Percentiles rank a stretch among this genome's conserved stretches.
phyloP scores from a whole-genome alignment of 2,888 invertebrate species.

The Zhuqinia jingwanae region DNA sequence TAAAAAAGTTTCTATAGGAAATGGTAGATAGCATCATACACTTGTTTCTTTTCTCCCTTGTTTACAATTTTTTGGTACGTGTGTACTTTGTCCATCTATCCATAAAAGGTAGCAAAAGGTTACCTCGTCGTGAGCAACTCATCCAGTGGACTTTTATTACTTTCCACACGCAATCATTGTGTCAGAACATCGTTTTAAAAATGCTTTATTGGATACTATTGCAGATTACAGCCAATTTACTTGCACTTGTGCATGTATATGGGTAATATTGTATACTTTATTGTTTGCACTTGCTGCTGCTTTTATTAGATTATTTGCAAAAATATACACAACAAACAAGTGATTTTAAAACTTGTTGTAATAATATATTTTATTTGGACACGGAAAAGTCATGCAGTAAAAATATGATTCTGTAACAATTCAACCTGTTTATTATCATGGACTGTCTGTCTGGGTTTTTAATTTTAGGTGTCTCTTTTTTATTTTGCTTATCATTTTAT shows the following conservation, averaged over 20 bases:
- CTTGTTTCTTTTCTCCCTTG: too few relatives aligned
- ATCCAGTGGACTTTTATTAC: constrained; percentile 36
- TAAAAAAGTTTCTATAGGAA: constrained; percentile 41
- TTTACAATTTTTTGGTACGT: too few relatives aligned
- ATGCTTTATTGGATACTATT: constrained; percentile 30
- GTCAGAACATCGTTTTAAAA: constrained; percentile 37
- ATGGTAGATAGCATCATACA: too few relatives aligned
- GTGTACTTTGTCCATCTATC: too few relatives aligned
- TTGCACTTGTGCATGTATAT: not conserved
- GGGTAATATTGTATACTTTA: too few relatives aligned
- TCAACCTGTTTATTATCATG: too few relatives aligned
- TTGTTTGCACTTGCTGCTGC: not conserved
- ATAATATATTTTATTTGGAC: not conserved
- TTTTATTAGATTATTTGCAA: constrained; percentile 16
- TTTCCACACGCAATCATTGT: constrained; percentile 44
- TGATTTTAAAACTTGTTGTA: not conserved
- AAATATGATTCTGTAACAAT: too few relatives aligned
- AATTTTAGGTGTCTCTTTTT: too few relatives aligned
- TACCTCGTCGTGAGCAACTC: constrained; percentile 31
- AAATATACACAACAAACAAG: not conserved
- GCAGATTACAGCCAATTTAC: constrained; percentile 8
- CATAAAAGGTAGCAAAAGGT: constrained; percentile 47
- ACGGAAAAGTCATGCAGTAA: not conserved
- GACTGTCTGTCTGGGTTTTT: too few relatives aligned
- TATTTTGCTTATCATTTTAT: too few relatives aligned